Conservation (phyloP, 2,797 vertebrate genomes). For the Cynodonichthys magdalenae region DNA sequence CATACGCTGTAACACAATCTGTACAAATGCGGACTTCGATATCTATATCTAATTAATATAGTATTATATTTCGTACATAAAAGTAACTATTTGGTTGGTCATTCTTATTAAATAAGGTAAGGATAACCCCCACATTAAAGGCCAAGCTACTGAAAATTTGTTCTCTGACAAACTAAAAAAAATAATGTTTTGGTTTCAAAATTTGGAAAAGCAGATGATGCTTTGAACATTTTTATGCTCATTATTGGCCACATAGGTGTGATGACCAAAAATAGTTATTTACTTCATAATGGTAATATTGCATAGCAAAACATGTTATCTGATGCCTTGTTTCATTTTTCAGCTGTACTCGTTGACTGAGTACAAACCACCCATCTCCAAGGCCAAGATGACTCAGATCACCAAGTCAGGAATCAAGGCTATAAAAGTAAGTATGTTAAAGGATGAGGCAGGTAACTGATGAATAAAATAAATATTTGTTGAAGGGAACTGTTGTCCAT, state of each 20-base stretch:
- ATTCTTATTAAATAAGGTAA: too few relatives aligned
- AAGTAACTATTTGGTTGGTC: too few relatives aligned
- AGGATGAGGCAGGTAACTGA: slow-evolving; percentile 41
- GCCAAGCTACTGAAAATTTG: background rate
- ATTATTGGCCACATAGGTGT: background rate
- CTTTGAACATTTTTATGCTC: background rate
- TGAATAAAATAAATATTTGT: slow-evolving; percentile 22
- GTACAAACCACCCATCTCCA: slow-evolving; percentile 99
- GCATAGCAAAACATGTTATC: slow-evolving; percentile 17
- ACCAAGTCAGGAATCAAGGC: slow-evolving; percentile 99
- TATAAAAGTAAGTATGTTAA: slow-evolving; percentile 93
- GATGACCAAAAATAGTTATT: background rate
- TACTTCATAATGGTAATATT: background rate
- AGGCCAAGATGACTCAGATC: slow-evolving; percentile 99
- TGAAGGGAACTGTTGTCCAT: background rate
- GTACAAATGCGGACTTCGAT: background rate
- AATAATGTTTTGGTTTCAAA: background rate
- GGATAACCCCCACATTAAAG: background rate
- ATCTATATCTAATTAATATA: background rate
- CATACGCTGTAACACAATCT: background rate
- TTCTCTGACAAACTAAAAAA: background rate
- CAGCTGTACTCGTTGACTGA: slow-evolving; percentile 98
- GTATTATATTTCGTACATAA: background rate
- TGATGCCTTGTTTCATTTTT: slow-evolving; percentile 54
- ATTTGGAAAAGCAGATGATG: background rate